Percentiles rank a stretch among this genome's conserved stretches.
phyloP scores from a whole-genome alignment of 2,113 vertebrate genomes.

The Hippopotamus amphibius region DNA sequence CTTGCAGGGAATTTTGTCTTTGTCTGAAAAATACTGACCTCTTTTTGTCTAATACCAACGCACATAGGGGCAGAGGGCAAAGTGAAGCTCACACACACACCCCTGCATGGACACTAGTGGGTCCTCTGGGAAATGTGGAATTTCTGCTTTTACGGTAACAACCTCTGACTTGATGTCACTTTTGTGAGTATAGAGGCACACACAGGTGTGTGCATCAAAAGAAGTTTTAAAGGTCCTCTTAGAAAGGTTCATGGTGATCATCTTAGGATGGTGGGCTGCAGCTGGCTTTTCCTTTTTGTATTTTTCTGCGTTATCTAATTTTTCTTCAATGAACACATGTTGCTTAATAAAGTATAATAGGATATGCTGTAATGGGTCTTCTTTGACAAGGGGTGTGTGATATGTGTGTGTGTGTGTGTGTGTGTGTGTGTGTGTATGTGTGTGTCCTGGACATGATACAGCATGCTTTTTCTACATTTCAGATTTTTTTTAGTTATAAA shows the following conservation, averaged over 20 bases:
- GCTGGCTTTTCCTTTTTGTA: background rate
- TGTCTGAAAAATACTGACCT: background rate
- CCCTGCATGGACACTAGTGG: background rate
- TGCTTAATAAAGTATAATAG: background rate
- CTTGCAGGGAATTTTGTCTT: background rate
- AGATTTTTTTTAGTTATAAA: constrained; percentile 34
- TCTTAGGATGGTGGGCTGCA: background rate
- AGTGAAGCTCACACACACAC: background rate
- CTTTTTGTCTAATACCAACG: background rate
- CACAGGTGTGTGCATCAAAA: background rate
- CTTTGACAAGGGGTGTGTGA: background rate
- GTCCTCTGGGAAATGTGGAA: no score
- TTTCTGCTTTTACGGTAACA: background rate
- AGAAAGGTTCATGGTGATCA: background rate
- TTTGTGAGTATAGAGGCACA: background rate
- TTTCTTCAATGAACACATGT: background rate
- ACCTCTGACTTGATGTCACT: background rate
- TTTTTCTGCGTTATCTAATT: background rate
- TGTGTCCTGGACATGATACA: background rate
- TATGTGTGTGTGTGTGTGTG: accelerated
- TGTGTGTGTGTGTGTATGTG: accelerated
- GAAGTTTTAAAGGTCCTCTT: background rate
- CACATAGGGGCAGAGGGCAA: background rate
- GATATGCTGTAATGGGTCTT: background rate
- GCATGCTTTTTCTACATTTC: background rate